phyloP scores from a whole-genome alignment of 2,797 vertebrate genomes.

The Novumbra hubbsi region DNA sequence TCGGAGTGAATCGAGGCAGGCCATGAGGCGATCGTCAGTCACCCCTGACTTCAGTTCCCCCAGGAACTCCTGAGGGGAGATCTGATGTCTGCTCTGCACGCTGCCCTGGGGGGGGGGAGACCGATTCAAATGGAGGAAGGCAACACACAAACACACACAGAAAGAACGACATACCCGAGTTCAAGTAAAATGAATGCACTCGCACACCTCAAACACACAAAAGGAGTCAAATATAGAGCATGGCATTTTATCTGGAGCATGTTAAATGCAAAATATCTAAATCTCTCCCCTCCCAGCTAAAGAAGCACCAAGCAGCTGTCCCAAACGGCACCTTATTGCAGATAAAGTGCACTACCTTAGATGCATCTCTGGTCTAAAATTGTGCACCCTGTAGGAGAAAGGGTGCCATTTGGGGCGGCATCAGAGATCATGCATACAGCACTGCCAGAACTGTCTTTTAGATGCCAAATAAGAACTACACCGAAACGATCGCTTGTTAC shows the following conservation, averaged over 20 bases:
- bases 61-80: conserved; percentile 93
- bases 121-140: background rate
- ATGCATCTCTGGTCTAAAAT: background rate
- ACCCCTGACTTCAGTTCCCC: conserved; percentile 87
- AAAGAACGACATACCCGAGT: background rate
- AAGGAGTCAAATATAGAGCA: background rate
- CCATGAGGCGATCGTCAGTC: conserved; percentile 88
- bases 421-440: background rate
- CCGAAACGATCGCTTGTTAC: conserved; percentile 12
- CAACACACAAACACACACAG: background rate
- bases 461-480: conserved; percentile 18
- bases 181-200: background rate
- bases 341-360: background rate
- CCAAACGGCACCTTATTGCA: background rate
- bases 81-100: conserved; percentile 86
- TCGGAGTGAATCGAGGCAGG: conserved; percentile 90
- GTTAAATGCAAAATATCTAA: background rate
- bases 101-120: conserved; percentile 75
- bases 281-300: background rate
- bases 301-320: background rate
- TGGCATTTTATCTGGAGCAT: background rate
- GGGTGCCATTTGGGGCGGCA: background rate
- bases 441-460: background rate
- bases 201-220: background rate
- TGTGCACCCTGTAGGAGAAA: background rate